Conservation (phyloP, 2,888 invertebrate genomes). For the Eupithecia abbreviata region DNA sequence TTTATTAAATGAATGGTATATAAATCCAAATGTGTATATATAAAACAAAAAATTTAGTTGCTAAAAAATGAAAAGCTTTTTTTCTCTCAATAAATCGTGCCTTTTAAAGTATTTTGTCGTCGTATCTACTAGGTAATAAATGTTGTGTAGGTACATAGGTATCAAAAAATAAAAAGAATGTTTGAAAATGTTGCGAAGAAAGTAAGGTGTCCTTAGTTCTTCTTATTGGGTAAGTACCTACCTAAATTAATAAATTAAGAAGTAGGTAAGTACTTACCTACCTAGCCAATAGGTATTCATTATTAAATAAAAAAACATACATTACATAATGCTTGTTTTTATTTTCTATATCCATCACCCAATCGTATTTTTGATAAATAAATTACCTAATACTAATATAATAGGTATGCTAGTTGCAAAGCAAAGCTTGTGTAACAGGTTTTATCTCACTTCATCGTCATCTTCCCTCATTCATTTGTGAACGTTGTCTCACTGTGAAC, state of each 20-base stretch:
- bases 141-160: neutral
- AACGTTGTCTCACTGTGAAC: conserved; percentile 15
- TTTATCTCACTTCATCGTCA: conserved; percentile 4
- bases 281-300: neutral
- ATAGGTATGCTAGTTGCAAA: neutral
- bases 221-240: neutral
- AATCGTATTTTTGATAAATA: neutral
- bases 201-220: neutral
- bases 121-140: neutral
- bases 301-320: neutral
- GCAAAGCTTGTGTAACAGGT: conserved; percentile 3
- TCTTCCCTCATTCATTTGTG: neutral
- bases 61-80: neutral
- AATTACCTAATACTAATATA: neutral
- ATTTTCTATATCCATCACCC: neutral
- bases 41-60: neutral
- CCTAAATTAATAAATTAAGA: neutral
- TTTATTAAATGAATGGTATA: neutral
- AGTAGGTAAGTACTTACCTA: neutral
- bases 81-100: neutral
- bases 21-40: neutral
- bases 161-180: neutral
- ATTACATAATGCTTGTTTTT: neutral
- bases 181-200: neutral
- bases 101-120: neutral